phyloP scores from a whole-genome alignment of 2,113 vertebrate species.

The Oxygymnocypris stewartii region DNA sequence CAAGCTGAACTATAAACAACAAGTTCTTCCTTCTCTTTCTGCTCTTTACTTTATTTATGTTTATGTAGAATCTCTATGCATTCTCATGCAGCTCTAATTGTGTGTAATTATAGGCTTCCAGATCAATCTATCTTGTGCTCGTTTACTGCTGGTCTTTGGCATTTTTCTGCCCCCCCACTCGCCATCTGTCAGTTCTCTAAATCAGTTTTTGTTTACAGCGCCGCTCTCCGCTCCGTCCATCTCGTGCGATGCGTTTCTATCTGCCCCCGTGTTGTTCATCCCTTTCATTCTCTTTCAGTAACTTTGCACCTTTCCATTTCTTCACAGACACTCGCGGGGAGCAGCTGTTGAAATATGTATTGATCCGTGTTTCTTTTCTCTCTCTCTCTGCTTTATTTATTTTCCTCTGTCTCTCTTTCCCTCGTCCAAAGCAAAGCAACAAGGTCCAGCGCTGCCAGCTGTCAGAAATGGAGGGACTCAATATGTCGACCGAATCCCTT shows the following conservation, averaged over 20 bases:
- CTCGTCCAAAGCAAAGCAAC: constrained; percentile 24
- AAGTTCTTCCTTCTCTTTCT: not conserved
- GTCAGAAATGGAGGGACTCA: constrained; percentile 36
- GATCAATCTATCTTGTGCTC: constrained; percentile 34
- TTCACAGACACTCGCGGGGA: constrained; percentile 53
- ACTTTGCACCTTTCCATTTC: not conserved
- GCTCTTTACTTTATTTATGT: not conserved
- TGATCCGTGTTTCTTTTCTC: constrained; percentile 73
- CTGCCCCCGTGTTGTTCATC: not conserved
- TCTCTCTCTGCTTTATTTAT: constrained; percentile 60
- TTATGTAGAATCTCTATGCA: too few species aligned
- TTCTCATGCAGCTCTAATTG: not conserved
- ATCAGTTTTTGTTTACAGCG: constrained; percentile 18
- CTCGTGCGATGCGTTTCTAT: not conserved
- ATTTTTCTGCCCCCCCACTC: constrained; percentile 12
- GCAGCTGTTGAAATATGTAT: constrained; percentile 82
- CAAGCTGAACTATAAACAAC: not conserved
- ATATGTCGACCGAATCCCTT: constrained; percentile 5
- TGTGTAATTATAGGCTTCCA: constrained; percentile 43
- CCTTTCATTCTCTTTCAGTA: not conserved
- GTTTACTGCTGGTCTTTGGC: constrained; percentile 17
- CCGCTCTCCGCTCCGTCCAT: not conserved
- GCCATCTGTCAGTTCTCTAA: constrained; percentile 30
- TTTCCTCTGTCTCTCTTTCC: constrained; percentile 45
- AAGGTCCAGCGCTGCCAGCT: not conserved